A percentile compares a stretch with the other conserved stretches of the same genome.
Evolutionary conservation across 2,888 invertebrate genomes (phyloP).

Genomic region (Baronia brevicornis): DNA sequence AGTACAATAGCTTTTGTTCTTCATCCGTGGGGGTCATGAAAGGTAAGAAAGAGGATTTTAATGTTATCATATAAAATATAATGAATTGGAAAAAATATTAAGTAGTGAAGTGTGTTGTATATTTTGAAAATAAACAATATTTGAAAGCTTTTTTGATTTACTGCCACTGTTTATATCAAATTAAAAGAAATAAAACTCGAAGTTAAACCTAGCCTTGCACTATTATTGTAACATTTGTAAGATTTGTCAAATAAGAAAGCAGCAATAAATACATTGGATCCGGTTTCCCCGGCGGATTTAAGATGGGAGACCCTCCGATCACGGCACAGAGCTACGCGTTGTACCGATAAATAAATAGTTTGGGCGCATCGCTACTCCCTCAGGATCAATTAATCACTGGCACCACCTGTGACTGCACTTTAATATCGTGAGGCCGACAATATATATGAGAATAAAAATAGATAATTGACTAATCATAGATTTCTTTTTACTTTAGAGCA

Average conservation of each 20-base stretch:
- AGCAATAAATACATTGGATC: constrained; percentile 21
- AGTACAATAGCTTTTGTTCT: no score
- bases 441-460: constrained; percentile 31
- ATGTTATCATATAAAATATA: no score
- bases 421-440: constrained; percentile 36
- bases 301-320: constrained; percentile 34
- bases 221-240: constrained; percentile 9
- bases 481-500: neutral
- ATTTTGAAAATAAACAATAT: no score
- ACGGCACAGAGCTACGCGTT: constrained; percentile 32
- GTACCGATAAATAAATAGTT: constrained; percentile 46
- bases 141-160: no score
- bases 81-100: no score
- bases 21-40: no score
- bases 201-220: constrained; percentile 1
- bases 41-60: no score
- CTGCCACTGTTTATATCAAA: no score
- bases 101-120: no score
- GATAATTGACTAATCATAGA: constrained; percentile 19
- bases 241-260: constrained; percentile 13
- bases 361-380: constrained; percentile 40
- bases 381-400: constrained; percentile 54
- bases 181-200: no score
- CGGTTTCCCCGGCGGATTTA: constrained; percentile 32
- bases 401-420: constrained; percentile 56